Evolutionary conservation across 2,797 vertebrate species (phyloP).

Genomic region (Alfaro cultratus): DNA sequence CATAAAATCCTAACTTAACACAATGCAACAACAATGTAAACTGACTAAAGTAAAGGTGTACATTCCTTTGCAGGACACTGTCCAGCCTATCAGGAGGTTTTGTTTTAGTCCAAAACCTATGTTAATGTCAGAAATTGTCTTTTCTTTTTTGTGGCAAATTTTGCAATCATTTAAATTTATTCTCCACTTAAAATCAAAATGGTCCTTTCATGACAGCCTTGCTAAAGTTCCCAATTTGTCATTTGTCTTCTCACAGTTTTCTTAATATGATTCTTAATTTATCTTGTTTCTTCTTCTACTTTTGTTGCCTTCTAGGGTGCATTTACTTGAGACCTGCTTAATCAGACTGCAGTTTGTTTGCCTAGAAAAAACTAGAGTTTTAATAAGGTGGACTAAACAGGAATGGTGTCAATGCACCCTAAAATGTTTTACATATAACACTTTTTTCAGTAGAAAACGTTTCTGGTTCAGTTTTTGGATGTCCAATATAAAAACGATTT

Average conservation of each 20-base stretch:
- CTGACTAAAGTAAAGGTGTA: neutral
- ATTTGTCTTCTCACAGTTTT: neutral
- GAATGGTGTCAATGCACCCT: too few relatives aligned
- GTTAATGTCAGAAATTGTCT: neutral
- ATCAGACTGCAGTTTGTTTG: too few relatives aligned
- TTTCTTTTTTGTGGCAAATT: neutral
- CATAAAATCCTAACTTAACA: neutral
- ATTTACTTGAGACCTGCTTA: too few relatives aligned
- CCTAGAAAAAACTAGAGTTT: too few relatives aligned
- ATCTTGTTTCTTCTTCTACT: neutral
- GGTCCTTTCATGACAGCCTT: neutral
- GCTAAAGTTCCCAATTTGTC: neutral
- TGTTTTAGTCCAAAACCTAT: neutral
- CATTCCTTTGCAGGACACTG: neutral
- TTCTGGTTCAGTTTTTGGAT: neutral
- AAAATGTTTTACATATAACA: neutral
- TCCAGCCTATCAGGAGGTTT: neutral
- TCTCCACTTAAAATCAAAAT: neutral
- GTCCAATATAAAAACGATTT: neutral
- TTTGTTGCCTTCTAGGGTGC: neutral
- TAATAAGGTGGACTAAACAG: too few relatives aligned
- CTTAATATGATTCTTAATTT: neutral
- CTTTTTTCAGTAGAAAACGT: neutral
- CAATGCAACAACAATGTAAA: neutral
- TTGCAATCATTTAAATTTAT: neutral